phyloP scores from a whole-genome alignment of 2,888 invertebrate genomes.

The Neoaliturus tenellus region DNA sequence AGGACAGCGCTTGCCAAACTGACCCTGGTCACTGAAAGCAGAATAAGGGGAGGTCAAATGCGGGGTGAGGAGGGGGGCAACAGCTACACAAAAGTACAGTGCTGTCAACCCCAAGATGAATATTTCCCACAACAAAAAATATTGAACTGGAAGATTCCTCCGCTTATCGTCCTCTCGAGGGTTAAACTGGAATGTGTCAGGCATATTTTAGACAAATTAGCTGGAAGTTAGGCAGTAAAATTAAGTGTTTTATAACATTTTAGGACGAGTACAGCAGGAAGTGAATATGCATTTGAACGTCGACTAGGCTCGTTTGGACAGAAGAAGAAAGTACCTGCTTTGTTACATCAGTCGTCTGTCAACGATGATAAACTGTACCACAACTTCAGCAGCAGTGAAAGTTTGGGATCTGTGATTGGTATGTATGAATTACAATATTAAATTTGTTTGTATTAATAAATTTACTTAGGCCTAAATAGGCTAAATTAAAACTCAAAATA shows the following conservation, averaged over 20 bases:
- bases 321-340: conserved; percentile 70
- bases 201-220: not conserved
- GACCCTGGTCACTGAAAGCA: too few relatives aligned
- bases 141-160: too few relatives aligned
- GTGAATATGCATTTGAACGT: conserved; percentile 73
- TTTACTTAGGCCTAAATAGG: too few relatives aligned
- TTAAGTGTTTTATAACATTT: too few relatives aligned
- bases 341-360: conserved; percentile 71
- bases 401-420: conserved; percentile 77
- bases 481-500: too few relatives aligned
- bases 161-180: not conserved
- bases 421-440: conserved; percentile 12
- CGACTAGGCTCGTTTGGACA: conserved; percentile 72
- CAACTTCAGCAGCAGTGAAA: conserved; percentile 87
- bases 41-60: too few relatives aligned
- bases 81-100: too few relatives aligned
- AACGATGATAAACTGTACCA: conserved; percentile 76
- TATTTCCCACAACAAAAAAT: too few relatives aligned
- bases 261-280: conserved; percentile 76
- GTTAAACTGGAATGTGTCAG: not conserved
- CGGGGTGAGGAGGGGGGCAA: too few relatives aligned
- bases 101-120: too few relatives aligned
- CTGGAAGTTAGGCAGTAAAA: not conserved
- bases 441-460: too few relatives aligned
- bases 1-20: too few relatives aligned